Base-by-base conservation (phyloP, 2,888 invertebrate genomes). In the Ferrisia virgata region DNA sequence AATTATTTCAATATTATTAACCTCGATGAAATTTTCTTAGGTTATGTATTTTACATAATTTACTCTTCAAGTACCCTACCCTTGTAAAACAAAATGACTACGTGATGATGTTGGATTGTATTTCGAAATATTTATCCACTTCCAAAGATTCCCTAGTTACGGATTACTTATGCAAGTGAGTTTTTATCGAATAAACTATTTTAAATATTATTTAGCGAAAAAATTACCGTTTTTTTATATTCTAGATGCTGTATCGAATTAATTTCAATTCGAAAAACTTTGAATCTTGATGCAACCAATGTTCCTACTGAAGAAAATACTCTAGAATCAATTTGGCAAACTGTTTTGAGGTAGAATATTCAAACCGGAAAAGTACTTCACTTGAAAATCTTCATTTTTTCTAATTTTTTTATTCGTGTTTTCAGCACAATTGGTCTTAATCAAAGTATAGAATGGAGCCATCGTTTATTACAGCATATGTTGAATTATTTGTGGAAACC, bases 371-470 rank as follows among this genome's bases (percentile, higher is more conserved):
- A 22, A 53, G 22, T 22, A 9, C 22, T 53, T n/a, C n/a, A n/a
- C n/a, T n/a, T 47, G 5, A 18, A 36, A 15, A 80, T 82, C 33
- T 80, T 13, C 40, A 80, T 36, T 78, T 31, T 39, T 25, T 84
- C 33, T 43, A 64, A 39, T 22, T 6, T 28, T 64, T 69, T 39
- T 85, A 22, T 53, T 39, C 40, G 2, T 25, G 79, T 80, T 89
- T 88, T 85, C 86, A 90, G 90, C 86, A 89, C 89, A 47, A 87
- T 90, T 64, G 90, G 89, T 36, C 87, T 89, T 86, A 90, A 89
- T 86, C 89, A 90, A 85, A 89, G 89, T 83, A 89, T 89, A 85
- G 87, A 88, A 84, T 86, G 87, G 69, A 89, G 89, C 0, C 91
- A 91, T 86, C 86, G 86, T 33, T 87, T 91, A 9, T 86, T 90